Evolutionary conservation across 2,888 invertebrate species (phyloP), one percentile per base, ranked within the genome.

Genomic region (Tetragnatha montana): DNA sequence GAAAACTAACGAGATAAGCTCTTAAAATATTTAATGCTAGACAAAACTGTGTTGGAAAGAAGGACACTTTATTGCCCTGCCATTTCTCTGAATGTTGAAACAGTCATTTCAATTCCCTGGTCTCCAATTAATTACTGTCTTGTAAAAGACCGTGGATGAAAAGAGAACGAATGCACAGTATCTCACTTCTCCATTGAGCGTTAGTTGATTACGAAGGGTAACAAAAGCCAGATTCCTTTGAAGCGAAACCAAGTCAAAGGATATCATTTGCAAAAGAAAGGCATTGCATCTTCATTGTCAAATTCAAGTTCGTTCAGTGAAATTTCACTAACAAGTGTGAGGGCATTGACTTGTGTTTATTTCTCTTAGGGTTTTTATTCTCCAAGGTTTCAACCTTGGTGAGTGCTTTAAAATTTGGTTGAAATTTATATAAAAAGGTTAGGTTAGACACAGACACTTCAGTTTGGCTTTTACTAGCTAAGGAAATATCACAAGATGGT

Each of bases 201-300:
- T 73, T n/a, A 74, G 60, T 82, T 74, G 73, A 82, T 74, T 82
- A 22, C 35, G 71, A 10, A 71, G 17, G 21, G 21, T 50, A 51
- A 51, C 82, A 60, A 74, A 60, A 70, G 70, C 70, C 49, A 0
- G n/a, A 60, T 8, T 78, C 21, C 12, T 60, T 21, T 7, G 19
- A 50, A 19, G n/a, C 21, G 74, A 73, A n/a, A 8, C 19, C 22
- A 22, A 60, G 17, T 50, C 22, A 82, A 82, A 21, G 8, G n/a
- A 12, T 21, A 73, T 82, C 51, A 73, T 82, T 74, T 14, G 49
- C 17, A 8, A 14, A 22, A 82, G 50, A 73, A 82, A 74, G 50
- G 51, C 7, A 8, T 82, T 68, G 12, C 22, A 35, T 78, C 78
- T 35, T 85, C 85, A 85, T 85, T 85, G 85, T 78, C 85, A 85